Evolutionary conservation across 2,797 vertebrate genomes (phyloP).

Genomic region (Mormyrus hasselquistii): DNA sequence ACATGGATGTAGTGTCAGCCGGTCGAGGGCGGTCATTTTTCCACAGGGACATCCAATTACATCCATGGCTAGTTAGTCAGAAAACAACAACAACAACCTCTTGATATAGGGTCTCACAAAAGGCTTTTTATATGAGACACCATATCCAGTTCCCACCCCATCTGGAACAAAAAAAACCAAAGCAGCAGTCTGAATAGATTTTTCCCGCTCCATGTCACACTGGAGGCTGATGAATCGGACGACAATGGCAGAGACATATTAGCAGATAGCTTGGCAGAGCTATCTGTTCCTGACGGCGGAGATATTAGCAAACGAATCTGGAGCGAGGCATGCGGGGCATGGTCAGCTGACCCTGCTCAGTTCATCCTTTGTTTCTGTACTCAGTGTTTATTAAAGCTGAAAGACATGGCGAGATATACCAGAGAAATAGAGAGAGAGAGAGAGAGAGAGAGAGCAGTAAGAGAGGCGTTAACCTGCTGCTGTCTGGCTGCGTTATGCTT

Average conservation of each 20-base stretch:
- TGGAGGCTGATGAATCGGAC: background rate
- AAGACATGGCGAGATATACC: background rate
- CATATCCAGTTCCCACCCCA: background rate
- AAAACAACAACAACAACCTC: background rate
- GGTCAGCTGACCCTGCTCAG: background rate
- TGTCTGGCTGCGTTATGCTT: background rate
- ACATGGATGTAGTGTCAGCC: background rate
- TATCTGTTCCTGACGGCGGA: background rate
- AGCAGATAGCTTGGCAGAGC: background rate
- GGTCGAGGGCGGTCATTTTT: background rate
- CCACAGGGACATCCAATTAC: background rate
- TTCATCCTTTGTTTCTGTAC: background rate
- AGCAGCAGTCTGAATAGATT: background rate
- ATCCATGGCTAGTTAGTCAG: background rate
- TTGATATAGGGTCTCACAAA: background rate
- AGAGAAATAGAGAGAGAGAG: background rate
- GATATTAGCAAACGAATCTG: background rate
- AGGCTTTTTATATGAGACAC: background rate
- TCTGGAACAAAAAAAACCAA: background rate
- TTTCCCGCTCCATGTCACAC: background rate
- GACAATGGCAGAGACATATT: slow-evolving; percentile 8
- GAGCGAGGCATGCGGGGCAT: background rate
- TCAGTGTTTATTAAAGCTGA: slow-evolving; percentile 3
- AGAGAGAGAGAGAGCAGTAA: background rate
- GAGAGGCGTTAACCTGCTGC: background rate